Evolutionary conservation across 2,113 vertebrate species (phyloP).

Genomic region (Leuciscus idus): DNA sequence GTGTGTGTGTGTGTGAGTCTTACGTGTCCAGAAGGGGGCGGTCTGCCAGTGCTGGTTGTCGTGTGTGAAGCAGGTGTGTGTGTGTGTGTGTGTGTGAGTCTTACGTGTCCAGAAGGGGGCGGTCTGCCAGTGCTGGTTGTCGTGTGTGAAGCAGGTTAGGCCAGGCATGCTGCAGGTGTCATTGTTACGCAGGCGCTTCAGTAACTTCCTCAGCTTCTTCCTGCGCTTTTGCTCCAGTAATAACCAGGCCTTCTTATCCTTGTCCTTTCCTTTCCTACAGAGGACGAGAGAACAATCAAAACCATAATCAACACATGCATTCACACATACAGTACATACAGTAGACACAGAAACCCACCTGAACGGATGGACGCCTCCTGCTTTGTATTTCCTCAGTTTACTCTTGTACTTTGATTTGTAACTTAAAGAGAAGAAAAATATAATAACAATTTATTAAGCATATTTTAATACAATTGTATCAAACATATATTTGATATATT

Average conservation of each 20-base stretch:
- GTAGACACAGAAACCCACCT: constrained; percentile 72
- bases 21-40: constrained; percentile 89
- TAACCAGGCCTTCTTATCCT: constrained; percentile 87
- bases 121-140: constrained; percentile 98
- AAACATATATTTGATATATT: no score
- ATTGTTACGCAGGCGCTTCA: constrained; percentile 87
- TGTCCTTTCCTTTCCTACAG: constrained; percentile 82
- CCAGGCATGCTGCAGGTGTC: constrained; percentile 92
- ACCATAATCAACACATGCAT: neutral
- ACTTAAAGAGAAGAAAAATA: constrained; percentile 73
- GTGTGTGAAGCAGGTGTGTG: no score
- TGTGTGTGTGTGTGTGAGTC: constrained; percentile 38
- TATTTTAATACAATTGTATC: no score
- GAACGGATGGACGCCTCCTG: constrained; percentile 85
- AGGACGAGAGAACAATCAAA: neutral
- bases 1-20: constrained; percentile 47
- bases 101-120: constrained; percentile 91
- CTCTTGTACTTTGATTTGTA: constrained; percentile 86
- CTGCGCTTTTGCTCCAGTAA: constrained; percentile 90
- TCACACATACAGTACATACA: neutral
- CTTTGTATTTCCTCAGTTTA: constrained; percentile 81
- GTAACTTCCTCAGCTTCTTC: constrained; percentile 93
- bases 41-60: constrained; percentile 63
- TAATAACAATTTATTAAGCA: no score
- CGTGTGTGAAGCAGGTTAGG: constrained; percentile 95